Conservation (phyloP, 2,888 invertebrate species). For the Gibbula magus region DNA sequence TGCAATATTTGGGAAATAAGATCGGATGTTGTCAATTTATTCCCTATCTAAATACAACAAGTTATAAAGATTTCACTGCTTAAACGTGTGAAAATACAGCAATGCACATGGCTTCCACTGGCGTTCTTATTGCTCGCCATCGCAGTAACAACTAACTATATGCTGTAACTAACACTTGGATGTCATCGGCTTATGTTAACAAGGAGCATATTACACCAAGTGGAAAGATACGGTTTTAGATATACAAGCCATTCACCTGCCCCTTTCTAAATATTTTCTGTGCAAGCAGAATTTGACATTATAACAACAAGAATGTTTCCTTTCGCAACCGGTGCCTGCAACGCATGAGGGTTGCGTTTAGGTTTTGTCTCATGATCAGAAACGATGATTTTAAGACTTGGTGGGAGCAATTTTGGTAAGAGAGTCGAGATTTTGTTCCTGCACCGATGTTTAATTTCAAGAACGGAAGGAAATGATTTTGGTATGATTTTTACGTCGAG, state of each 20-base stretch:
- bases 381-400: too few relatives aligned
- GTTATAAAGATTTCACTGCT: background rate
- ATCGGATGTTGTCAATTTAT: background rate
- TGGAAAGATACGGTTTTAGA: background rate
- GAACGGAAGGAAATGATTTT: too few relatives aligned
- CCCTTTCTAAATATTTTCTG: background rate
- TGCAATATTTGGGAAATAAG: constrained; percentile 8
- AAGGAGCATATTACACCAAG: background rate
- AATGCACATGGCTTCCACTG: background rate
- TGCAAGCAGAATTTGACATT: background rate
- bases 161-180: background rate
- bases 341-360: too few relatives aligned
- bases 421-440: too few relatives aligned
- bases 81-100: background rate
- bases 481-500: too few relatives aligned
- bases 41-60: background rate
- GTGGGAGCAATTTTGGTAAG: too few relatives aligned
- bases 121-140: background rate
- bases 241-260: background rate
- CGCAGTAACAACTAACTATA: background rate
- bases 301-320: background rate
- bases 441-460: too few relatives aligned
- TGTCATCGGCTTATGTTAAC: background rate
- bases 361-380: too few relatives aligned
- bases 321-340: background rate